Percentiles rank a stretch among this genome's conserved stretches.
Evolutionary conservation across 2,113 vertebrate species (phyloP).

Genomic region (Cyprinus carpio): DNA sequence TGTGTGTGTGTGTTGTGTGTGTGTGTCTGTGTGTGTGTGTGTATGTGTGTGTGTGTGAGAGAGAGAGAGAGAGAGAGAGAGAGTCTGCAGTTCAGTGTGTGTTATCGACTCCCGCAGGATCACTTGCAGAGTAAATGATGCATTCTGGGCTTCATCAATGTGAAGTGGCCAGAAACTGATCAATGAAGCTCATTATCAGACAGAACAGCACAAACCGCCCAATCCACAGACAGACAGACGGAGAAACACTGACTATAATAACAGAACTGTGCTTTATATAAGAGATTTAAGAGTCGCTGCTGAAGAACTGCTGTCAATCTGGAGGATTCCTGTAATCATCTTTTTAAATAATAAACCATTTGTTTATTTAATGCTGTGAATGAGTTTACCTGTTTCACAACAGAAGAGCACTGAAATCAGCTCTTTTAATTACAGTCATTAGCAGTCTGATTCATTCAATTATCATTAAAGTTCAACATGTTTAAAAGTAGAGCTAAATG

Average conservation of each 20-base stretch:
- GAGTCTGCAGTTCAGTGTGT: too few species aligned
- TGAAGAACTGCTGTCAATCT: not conserved
- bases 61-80: too few species aligned
- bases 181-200: constrained; percentile 72
- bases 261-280: too few species aligned
- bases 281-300: too few species aligned
- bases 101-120: not conserved
- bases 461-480: not conserved
- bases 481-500: not conserved
- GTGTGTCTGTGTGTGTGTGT: constrained; percentile 76
- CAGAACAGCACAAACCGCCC: constrained; percentile 61
- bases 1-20: constrained; percentile 73
- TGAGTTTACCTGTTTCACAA: not conserved
- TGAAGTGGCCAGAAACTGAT: constrained; percentile 68
- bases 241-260: not conserved
- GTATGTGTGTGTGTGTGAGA: constrained; percentile 74
- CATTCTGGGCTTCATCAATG: constrained; percentile 45
- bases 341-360: not conserved
- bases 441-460: not conserved
- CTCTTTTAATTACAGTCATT: not conserved
- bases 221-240: constrained; percentile 50
- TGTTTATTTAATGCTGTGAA: not conserved
- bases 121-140: constrained; percentile 21
- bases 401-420: not conserved
- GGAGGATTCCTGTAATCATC: not conserved